Conservation (phyloP, 2,888 invertebrate species). For the Stenotaenia linearis region DNA sequence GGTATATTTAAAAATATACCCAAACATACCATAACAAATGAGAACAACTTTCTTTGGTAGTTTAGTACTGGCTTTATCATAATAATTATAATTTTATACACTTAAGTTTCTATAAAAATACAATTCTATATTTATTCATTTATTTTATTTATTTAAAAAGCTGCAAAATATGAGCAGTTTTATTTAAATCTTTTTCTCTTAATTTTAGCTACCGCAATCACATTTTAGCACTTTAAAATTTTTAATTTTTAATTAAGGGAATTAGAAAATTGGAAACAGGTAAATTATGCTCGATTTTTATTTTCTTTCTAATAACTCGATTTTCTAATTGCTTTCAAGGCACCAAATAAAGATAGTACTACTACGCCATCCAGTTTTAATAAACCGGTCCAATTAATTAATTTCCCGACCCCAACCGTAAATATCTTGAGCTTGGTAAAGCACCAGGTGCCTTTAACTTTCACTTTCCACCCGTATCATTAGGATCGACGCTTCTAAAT, state of each 20-base stretch:
- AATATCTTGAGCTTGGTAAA: neutral
- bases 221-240: neutral
- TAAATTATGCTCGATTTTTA: neutral
- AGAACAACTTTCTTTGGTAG: neutral
- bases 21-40: too few species aligned
- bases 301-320: neutral
- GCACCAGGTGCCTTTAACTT: too few species aligned
- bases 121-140: neutral
- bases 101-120: neutral
- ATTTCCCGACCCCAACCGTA: neutral
- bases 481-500: too few species aligned
- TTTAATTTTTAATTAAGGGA: neutral
- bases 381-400: too few species aligned
- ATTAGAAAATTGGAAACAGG: neutral
- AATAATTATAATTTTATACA: neutral
- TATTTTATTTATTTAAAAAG: neutral
- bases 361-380: too few species aligned
- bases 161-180: neutral
- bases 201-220: too few species aligned
- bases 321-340: neutral
- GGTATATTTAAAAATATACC: neutral
- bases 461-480: too few species aligned
- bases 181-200: too few species aligned
- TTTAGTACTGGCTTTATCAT: neutral
- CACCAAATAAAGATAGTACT: neutral